These are phyloP conservation scores for Entomyzon cyanotis DNA, from an alignment of 2,113 vertebrate species.

Conservation along the genomic window DNA sequence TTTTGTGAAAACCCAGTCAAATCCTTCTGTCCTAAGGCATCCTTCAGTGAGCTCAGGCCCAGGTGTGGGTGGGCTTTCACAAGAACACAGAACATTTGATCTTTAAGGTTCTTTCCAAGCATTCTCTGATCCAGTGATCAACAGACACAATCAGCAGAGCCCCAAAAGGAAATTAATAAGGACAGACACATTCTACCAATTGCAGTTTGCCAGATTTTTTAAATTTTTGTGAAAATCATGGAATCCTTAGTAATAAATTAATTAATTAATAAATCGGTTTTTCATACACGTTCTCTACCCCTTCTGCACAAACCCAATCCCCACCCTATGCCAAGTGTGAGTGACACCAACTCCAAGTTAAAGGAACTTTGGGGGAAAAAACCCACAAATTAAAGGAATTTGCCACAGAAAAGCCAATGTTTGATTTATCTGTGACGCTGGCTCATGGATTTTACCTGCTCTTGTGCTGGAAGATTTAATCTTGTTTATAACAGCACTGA, in stretches of 20 bases:
- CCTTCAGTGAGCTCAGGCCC: not conserved
- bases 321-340: not conserved
- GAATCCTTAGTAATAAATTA: not conserved
- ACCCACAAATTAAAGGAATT: not conserved
- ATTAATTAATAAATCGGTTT: not conserved
- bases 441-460: rapidly evolving
- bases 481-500: not conserved
- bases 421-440: not conserved
- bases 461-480: not conserved
- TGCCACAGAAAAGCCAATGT: not conserved
- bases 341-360: not conserved
- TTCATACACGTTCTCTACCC: not conserved
- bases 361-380: rapidly evolving
- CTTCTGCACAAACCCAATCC: not conserved
- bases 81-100: not conserved
- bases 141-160: not conserved
- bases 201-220: not conserved
- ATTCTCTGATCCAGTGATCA: not conserved
- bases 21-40: not conserved
- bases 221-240: not conserved
- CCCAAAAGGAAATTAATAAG: not conserved
- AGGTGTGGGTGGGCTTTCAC: not conserved
- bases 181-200: not conserved
- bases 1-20: not conserved
- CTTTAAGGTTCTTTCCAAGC: not conserved